Base-by-base conservation (phyloP, 2,797 vertebrate species). In the Bovichtus variegatus region DNA sequence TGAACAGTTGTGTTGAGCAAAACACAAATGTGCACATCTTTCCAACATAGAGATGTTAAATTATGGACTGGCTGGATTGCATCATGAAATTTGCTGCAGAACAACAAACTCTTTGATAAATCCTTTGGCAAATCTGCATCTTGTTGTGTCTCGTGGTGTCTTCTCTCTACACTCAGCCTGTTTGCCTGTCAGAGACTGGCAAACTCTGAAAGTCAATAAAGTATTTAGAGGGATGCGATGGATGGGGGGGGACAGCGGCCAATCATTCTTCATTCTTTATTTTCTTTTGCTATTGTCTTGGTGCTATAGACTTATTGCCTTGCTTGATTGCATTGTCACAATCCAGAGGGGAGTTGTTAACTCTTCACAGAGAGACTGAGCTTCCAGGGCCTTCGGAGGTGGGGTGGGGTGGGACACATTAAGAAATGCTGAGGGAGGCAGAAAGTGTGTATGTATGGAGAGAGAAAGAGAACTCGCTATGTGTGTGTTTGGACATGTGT, bases 311-410 rank as follows among this genome's bases (percentile, higher is more conserved):
- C 84, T 87, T 87, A 87, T 78, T 80, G 83, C 75, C 72, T 83
- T 58, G 41, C 61, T 78, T 89, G 80, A 89, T 80, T 89, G 89
- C 75, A 83, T 88, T 91, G 81, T 85, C 87, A 82, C 54, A 71
- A 53, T 74, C 87, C 80, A 73, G 1, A 61, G 58, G 86, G 89
- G 74, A 83, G 81, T 68, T 89, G 89, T 92, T 91, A 92, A 90
- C 80, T 81, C 74, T 75, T 57, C 36, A 53, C 70, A 74, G 65
- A 84, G 77, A 79, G 81, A 90, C 84, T 79, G 80, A 77, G 81
- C 80, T 87, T 64, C 73, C 40, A 50, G 38, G 76, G 70, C 78
- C 65, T 62, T 65, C 23, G 16, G 44, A 23, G 54, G 27, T 31
- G 40, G 9, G 29, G 34, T 34, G 31, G n/a, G 34, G 6, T n/a